These are phyloP conservation scores for Xestia rhomboidea DNA, from an alignment of 2,888 invertebrate species.

Conservation along the genomic window DNA sequence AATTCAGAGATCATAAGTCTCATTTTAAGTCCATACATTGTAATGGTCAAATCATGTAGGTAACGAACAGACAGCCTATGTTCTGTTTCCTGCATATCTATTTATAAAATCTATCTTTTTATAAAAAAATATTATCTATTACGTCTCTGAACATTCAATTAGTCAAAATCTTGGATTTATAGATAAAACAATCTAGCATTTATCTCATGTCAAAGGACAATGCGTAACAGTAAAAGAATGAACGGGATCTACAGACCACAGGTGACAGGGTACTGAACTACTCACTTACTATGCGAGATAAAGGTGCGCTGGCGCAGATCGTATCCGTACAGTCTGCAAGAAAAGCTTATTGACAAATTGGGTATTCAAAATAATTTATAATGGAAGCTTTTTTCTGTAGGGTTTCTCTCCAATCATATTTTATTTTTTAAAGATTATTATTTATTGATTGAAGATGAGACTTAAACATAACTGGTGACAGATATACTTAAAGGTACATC, in stretches of 20 bases:
- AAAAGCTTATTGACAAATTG: neutral
- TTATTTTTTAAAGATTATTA: neutral
- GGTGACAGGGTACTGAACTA: constrained; percentile 52
- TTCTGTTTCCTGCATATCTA: neutral
- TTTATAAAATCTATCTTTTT: neutral
- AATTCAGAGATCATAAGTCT: neutral
- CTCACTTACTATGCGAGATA: constrained; percentile 27
- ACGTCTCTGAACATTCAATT: neutral
- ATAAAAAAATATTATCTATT: neutral
- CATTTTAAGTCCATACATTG: neutral
- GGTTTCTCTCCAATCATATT: neutral
- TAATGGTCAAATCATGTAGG: neutral
- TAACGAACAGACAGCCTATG: neutral
- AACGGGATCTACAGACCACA: constrained; percentile 43
- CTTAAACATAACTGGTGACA: neutral
- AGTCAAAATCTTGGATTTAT: constrained; percentile 16
- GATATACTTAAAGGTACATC: neutral
- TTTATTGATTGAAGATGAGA: neutral
- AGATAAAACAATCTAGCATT: constrained; percentile 24
- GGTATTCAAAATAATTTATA: neutral
- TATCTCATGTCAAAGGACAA: constrained; percentile 48
- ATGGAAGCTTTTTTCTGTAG: neutral
- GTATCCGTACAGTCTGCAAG: constrained; percentile 23
- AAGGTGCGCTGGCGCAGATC: constrained; percentile 52
- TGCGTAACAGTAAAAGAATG: constrained; percentile 44